Conservation (phyloP, 2,888 invertebrate species). For the Exephanes ischioxanthus region DNA sequence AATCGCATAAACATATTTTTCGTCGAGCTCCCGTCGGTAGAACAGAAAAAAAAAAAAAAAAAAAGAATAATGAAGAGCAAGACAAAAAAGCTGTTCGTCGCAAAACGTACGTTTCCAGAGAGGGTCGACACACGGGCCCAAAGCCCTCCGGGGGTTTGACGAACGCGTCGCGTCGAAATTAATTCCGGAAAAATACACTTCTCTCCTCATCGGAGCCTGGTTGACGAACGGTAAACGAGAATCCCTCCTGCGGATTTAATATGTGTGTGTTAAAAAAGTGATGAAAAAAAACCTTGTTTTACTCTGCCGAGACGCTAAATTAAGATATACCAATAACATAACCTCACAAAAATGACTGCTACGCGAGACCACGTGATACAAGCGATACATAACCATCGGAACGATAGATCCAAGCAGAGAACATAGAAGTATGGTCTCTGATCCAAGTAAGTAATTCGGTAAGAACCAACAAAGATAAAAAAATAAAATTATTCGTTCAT, state of each 20-base stretch:
- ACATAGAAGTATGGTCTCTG: too few species aligned
- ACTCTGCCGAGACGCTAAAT: too few species aligned
- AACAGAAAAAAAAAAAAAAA: neutral
- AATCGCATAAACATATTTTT: neutral
- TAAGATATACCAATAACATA: too few species aligned
- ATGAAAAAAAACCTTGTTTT: neutral
- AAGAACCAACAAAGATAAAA: too few species aligned
- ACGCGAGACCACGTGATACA: too few species aligned
- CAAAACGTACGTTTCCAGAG: conserved; percentile 28
- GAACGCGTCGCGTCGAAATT: conserved; percentile 55
- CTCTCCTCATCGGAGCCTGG: conserved; percentile 33
- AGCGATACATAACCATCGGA: too few species aligned
- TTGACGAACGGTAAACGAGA: neutral
- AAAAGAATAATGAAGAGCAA: conserved; percentile 6
- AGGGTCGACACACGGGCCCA: conserved; percentile 18
- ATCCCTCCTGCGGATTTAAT: neutral
- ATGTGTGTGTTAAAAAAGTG: neutral
- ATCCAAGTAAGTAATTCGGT: too few species aligned
- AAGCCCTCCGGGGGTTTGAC: conserved; percentile 48
- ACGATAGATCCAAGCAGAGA: too few species aligned
- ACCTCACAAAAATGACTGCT: too few species aligned
- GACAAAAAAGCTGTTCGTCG: conserved; percentile 11
- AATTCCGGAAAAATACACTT: conserved; percentile 53
- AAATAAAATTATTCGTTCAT: too few species aligned
- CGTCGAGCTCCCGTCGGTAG: conserved; percentile 16